phyloP scores from a whole-genome alignment of 2,113 vertebrate species.

The Rhodinocichla rosea region DNA sequence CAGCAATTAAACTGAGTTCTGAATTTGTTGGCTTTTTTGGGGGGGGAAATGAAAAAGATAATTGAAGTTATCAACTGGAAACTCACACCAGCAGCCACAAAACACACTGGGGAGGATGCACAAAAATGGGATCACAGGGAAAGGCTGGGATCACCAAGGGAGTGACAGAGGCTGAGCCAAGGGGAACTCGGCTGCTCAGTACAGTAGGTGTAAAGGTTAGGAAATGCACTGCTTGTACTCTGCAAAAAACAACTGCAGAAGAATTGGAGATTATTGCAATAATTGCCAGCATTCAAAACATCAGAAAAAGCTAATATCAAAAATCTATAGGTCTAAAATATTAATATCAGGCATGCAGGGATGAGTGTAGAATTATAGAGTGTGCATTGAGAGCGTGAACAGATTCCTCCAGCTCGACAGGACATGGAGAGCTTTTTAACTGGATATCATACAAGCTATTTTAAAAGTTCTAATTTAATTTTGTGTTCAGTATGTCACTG shows the following conservation, averaged over 20 bases:
- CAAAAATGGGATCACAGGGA: background rate
- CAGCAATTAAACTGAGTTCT: background rate
- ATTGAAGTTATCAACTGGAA: background rate
- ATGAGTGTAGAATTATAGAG: background rate
- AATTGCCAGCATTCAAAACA: background rate
- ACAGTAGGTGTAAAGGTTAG: background rate
- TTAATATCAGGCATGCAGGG: background rate
- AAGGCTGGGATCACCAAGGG: background rate
- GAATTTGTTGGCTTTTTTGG: background rate
- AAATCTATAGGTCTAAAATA: background rate
- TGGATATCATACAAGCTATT: background rate
- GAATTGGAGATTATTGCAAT: background rate
- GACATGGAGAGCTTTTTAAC: background rate
- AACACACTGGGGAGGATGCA: background rate
- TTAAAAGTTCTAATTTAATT: background rate
- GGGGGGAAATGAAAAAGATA: background rate
- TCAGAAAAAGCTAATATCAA: background rate
- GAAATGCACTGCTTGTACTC: background rate
- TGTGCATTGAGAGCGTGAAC: background rate
- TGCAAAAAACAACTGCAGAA: background rate
- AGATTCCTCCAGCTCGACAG: background rate
- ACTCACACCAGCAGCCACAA: background rate
- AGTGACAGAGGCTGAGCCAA: background rate
- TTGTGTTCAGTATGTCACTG: background rate
- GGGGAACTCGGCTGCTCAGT: background rate